Evolutionary conservation across 2,113 vertebrate species (phyloP).

Genomic region (Patagioenas fasciata): DNA sequence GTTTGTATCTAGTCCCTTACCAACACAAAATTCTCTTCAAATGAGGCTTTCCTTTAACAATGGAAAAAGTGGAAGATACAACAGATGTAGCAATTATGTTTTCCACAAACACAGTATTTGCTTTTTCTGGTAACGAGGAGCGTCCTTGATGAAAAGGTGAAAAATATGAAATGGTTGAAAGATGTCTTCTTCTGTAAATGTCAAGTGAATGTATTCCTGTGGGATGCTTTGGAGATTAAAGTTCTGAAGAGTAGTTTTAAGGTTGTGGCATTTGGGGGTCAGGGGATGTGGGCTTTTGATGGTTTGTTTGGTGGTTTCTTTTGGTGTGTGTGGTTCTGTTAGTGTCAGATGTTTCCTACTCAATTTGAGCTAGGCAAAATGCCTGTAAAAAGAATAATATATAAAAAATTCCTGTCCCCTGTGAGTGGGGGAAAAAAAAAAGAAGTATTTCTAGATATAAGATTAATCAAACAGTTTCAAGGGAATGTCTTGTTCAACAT

Average conservation of each 20-base stretch:
- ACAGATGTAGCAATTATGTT: neutral
- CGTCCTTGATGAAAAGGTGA: neutral
- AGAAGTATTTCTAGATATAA: neutral
- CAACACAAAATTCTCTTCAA: neutral
- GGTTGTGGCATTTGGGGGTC: neutral
- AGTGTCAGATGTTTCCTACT: neutral
- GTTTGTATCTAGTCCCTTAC: neutral
- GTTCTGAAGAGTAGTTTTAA: neutral
- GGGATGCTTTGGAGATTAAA: neutral
- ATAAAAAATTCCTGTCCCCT: neutral
- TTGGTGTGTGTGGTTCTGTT: neutral
- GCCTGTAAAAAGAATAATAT: neutral
- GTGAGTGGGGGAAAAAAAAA: too few species aligned
- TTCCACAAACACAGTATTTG: neutral
- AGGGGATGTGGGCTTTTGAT: accelerated
- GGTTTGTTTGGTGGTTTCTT: neutral
- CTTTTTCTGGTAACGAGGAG: neutral
- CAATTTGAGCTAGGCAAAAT: neutral
- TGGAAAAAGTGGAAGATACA: neutral
- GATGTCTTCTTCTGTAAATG: neutral
- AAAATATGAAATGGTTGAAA: neutral
- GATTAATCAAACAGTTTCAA: neutral
- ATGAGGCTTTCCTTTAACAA: neutral
- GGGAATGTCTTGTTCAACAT: neutral
- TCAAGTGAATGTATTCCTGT: neutral